Conservation (phyloP, 2,797 vertebrate genomes). For the Chrysocyon brachyurus region DNA sequence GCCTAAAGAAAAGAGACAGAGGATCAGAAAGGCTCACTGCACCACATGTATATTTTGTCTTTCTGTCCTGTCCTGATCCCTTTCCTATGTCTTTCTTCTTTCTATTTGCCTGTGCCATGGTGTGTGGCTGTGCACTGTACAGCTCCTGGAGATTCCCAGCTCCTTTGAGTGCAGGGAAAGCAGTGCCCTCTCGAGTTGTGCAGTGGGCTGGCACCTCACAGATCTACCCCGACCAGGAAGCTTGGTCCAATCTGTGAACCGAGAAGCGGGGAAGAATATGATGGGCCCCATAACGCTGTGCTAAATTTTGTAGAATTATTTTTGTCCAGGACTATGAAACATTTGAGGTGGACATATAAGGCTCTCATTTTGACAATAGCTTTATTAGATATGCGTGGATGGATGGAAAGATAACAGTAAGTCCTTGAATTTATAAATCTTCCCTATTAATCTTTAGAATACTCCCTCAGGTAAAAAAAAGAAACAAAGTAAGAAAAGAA, state of each 20-base stretch:
- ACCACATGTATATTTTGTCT: not conserved
- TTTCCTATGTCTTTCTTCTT: not conserved
- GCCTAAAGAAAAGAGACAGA: not conserved
- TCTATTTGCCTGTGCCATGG: not conserved
- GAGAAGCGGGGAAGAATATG: not conserved
- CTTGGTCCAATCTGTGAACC: not conserved
- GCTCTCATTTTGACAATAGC: not conserved
- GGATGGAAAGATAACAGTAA: not conserved
- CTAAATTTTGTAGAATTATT: not conserved
- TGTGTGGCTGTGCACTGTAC: fast-evolving
- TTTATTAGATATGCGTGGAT: not conserved
- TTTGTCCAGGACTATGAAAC: not conserved
- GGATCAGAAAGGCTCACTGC: not conserved
- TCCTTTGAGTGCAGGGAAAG: not conserved
- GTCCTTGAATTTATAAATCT: not conserved
- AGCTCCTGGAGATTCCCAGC: not conserved
- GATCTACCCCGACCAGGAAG: not conserved
- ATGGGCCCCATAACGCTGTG: too few relatives aligned
- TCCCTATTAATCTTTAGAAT: not conserved
- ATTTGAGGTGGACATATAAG: not conserved
- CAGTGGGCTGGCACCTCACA: not conserved
- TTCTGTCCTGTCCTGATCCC: not conserved
- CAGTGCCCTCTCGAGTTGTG: not conserved
- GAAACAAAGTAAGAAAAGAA: too few relatives aligned
- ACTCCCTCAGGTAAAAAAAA: not conserved